Conservation (phyloP, 2,888 invertebrate genomes). For the Ornithoptera alexandrae region DNA sequence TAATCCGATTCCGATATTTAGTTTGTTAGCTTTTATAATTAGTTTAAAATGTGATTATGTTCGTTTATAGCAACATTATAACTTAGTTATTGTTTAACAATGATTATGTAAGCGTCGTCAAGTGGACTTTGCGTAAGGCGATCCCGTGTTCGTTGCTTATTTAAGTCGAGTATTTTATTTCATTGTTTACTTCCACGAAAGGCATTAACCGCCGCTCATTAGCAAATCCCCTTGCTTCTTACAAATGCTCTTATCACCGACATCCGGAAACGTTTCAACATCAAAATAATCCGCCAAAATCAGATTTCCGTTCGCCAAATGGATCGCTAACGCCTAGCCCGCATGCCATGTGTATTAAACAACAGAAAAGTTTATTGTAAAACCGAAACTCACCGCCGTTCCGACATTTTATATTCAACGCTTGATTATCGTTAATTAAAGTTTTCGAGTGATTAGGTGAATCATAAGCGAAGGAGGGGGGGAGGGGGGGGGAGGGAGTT, state of each 20-base stretch:
- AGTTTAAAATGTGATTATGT: no score
- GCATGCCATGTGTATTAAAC: conserved; percentile 58
- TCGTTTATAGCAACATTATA: no score
- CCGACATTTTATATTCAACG: conserved; percentile 50
- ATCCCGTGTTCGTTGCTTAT: no score
- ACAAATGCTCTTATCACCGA: conserved; percentile 40
- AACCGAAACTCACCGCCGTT: conserved; percentile 50
- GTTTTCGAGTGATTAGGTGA: conserved; percentile 61
- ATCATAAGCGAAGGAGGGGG: conserved; percentile 39
- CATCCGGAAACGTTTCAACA: conserved; percentile 48
- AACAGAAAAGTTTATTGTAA: conserved; percentile 46
- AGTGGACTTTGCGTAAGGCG: no score
- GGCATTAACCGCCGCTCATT: conserved; percentile 24
- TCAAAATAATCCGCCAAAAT: conserved; percentile 62
- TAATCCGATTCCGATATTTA: no score
- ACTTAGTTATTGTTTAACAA: no score
- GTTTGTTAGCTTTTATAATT: no score
- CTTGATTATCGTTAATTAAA: conserved; percentile 66
- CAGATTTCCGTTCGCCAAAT: conserved; percentile 61
- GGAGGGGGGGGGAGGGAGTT: conserved; percentile 33
- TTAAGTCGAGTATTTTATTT: conserved; percentile 9
- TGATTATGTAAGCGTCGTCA: no score
- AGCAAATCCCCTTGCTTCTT: conserved; percentile 26
- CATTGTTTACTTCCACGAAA: conserved; percentile 30
- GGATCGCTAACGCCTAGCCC: conserved; percentile 51